Evolutionary conservation across 1,140 invertebrate genomes (phyloP).

Genomic region (Nephila pilipes): DNA sequence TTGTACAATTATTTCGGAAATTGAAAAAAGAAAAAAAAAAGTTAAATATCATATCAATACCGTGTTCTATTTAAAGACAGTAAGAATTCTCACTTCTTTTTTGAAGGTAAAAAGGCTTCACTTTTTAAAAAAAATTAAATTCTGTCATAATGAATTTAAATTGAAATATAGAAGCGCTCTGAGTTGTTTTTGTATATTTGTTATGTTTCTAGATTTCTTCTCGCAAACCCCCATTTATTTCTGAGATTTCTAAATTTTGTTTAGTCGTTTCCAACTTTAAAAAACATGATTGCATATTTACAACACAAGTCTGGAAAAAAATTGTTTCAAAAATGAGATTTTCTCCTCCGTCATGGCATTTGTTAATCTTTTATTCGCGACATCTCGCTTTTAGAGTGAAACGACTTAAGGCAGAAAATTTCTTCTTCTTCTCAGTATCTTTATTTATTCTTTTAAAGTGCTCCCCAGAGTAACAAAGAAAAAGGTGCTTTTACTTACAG

Average conservation of each 20-base stretch:
- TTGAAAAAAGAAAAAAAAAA: neutral
- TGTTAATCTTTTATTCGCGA: neutral
- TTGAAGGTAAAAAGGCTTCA: neutral
- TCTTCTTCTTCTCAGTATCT: neutral
- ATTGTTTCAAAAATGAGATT: neutral
- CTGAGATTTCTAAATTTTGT: no score
- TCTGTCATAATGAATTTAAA: no score
- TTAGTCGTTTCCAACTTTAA: no score
- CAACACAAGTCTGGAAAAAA: no score
- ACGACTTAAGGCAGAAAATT: neutral
- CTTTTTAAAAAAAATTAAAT: neutral
- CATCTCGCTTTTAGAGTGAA: neutral
- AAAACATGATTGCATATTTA: no score
- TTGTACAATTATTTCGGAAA: neutral
- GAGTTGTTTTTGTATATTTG: no score
- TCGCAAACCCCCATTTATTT: no score
- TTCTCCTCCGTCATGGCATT: neutral
- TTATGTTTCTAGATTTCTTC: no score
- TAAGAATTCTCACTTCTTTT: neutral
- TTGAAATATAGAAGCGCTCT: no score
- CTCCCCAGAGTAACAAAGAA: neutral
- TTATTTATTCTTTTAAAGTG: constrained; percentile 1
- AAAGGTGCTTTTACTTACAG: neutral
- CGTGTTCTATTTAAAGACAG: neutral
- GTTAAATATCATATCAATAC: neutral